phyloP scores from a whole-genome alignment of 2,888 invertebrate genomes.

The Pristionchus japonicus region DNA sequence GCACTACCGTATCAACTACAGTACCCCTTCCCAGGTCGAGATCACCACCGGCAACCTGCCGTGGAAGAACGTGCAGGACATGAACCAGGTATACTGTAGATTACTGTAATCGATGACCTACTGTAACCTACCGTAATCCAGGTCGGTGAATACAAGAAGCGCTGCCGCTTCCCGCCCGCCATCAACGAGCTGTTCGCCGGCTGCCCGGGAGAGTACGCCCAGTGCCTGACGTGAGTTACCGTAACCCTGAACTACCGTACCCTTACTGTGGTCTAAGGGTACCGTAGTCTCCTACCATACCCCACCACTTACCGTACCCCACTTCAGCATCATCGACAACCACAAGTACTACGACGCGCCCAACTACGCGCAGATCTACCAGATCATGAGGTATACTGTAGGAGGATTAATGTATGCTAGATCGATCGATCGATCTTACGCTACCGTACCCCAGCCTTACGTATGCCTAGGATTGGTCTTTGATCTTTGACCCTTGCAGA shows the following conservation, averaged over 20 bases:
- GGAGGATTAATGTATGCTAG: no score
- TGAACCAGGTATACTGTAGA: slow-evolving; percentile 52
- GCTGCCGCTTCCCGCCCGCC: slow-evolving; percentile 55
- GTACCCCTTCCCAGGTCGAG: slow-evolving; percentile 54
- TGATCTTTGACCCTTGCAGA: slow-evolving; percentile 52
- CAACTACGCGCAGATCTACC: slow-evolving; percentile 56
- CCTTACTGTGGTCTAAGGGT: background rate
- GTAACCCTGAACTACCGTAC: background rate
- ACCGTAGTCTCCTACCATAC: no score
- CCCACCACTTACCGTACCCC: background rate
- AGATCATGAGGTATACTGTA: slow-evolving; percentile 16
- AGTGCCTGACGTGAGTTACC: slow-evolving; percentile 50
- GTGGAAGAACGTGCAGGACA: slow-evolving; percentile 64
- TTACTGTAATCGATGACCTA: background rate
- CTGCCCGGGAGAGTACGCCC: slow-evolving; percentile 51
- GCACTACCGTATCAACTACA: background rate
- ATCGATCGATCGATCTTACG: no score
- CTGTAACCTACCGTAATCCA: slow-evolving; percentile 16
- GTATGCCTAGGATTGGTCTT: no score
- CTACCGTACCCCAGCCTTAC: slow-evolving; percentile 19
- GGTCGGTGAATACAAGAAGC: slow-evolving; percentile 60
- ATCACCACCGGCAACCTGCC: slow-evolving; percentile 62
- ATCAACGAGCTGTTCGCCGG: slow-evolving; percentile 56
- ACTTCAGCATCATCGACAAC: slow-evolving; percentile 53
- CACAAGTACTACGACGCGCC: slow-evolving; percentile 62